These are phyloP conservation scores for Tupaia tana DNA, from an alignment of 2,113 vertebrate species.

Conservation along the genomic window DNA sequence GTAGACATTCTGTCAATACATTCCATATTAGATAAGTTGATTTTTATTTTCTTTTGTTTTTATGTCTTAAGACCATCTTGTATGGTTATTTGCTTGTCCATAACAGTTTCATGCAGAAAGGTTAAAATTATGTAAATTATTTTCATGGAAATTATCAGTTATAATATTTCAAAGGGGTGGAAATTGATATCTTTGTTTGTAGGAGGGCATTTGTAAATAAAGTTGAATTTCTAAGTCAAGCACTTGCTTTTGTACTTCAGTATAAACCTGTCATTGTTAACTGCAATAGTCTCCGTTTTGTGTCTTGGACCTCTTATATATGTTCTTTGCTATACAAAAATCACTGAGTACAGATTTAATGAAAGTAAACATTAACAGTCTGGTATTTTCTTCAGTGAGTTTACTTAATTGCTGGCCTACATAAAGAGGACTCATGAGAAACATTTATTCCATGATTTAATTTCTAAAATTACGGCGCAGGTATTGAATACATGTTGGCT, in stretches of 20 bases:
- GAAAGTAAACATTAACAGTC: conserved; percentile 47
- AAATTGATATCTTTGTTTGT: conserved; percentile 57
- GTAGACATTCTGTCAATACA: background rate
- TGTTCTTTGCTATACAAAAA: conserved; percentile 42
- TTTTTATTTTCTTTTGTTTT: conserved; percentile 54
- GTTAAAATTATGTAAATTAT: conserved; percentile 59
- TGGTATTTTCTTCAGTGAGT: background rate
- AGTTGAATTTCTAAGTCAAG: conserved; percentile 78
- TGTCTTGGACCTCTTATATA: background rate
- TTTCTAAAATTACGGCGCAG: conserved; percentile 15
- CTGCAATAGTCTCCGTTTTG: conserved; percentile 40
- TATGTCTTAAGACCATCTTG: conserved; percentile 36
- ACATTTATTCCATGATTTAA: conserved; percentile 22
- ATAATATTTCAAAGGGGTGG: conserved; percentile 45
- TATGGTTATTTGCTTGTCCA: background rate
- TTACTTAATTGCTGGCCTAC: conserved; percentile 42
- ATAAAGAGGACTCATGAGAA: background rate
- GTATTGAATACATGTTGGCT: conserved; percentile 18
- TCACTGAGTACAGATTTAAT: conserved; percentile 34
- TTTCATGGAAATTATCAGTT: conserved; percentile 22
- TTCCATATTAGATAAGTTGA: background rate
- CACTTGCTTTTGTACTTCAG: conserved; percentile 62
- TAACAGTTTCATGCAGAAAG: conserved; percentile 32
- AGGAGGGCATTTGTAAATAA: conserved; percentile 84
- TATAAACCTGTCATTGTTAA: conserved; percentile 30